A percentile compares a stretch with the other conserved stretches of the same genome.
These are phyloP conservation scores for Epinephelus cyanopodus DNA, from an alignment of 2,113 vertebrate species.

Conservation along the genomic window DNA sequence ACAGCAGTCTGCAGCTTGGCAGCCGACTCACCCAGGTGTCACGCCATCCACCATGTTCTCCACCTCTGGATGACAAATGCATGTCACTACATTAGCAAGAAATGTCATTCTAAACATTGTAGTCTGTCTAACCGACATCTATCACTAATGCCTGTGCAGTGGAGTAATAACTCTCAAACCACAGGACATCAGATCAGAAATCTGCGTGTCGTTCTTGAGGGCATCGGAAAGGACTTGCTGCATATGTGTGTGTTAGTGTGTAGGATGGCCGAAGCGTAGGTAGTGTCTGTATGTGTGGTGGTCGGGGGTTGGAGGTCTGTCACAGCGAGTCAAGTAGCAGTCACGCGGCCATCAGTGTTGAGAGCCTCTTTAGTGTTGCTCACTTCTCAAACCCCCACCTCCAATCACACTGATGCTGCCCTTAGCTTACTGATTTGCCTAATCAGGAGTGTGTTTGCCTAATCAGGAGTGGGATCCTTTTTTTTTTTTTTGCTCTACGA, in stretches of 20 bases:
- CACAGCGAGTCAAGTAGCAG: slow-evolving; percentile 58
- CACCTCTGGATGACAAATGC: too few species aligned
- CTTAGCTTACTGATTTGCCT: slow-evolving; percentile 67
- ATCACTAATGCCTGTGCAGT: too few species aligned
- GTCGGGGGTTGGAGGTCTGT: slow-evolving; percentile 30
- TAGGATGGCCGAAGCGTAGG: not conserved
- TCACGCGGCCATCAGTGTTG: slow-evolving; percentile 58
- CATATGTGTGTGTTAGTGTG: not conserved
- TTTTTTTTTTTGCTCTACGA: not conserved
- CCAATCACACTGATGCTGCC: slow-evolving; percentile 70
- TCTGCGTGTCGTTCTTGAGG: not conserved
- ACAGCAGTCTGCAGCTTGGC: too few species aligned
- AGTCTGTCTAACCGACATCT: too few species aligned
- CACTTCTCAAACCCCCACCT: slow-evolving; percentile 46
- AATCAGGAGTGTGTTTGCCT: slow-evolving; percentile 64
- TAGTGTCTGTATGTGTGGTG: not conserved
- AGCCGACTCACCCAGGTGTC: too few species aligned
- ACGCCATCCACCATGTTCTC: too few species aligned
- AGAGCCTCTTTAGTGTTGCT: slow-evolving; percentile 66
- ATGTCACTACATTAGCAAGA: too few species aligned
- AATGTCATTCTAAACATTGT: too few species aligned
- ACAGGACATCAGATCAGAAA: not conserved
- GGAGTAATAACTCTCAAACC: too few species aligned
- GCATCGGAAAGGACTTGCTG: not conserved
- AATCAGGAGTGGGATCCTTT: slow-evolving; percentile 32